phyloP scores from a whole-genome alignment of 2,797 vertebrate species.

The Labroides dimidiatus region DNA sequence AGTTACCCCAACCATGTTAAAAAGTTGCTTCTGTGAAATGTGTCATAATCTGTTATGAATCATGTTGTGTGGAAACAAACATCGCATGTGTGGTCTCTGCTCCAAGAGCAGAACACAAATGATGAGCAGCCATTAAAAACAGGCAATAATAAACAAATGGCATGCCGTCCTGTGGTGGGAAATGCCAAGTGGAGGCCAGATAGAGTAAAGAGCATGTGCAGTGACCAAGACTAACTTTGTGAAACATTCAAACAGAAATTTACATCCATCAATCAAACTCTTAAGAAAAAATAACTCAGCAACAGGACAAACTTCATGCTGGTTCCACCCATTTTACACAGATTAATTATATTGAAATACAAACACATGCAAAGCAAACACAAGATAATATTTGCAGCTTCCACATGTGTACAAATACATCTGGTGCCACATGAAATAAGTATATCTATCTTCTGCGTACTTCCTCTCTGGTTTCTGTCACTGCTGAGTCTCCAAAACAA shows the following conservation, averaged over 20 bases:
- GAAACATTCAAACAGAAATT: slow-evolving; percentile 16
- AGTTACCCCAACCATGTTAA: slow-evolving; percentile 25
- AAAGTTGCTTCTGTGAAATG: slow-evolving; percentile 41
- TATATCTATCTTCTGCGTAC: neutral
- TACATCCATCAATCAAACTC: slow-evolving; percentile 1
- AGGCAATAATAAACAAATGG: slow-evolving; percentile 8
- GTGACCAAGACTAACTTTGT: neutral
- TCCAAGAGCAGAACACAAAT: neutral
- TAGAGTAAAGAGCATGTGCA: neutral
- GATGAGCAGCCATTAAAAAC: slow-evolving; percentile 10
- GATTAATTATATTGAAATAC: neutral
- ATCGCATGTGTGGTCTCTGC: neutral
- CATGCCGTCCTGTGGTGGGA: neutral
- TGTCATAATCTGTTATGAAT: slow-evolving; percentile 41
- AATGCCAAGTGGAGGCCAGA: neutral
- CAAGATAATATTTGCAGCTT: neutral
- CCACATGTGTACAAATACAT: slow-evolving; percentile 1
- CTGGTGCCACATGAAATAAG: slow-evolving; percentile 12
- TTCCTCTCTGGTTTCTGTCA: slow-evolving; percentile 3
- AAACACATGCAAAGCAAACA: slow-evolving; percentile 16
- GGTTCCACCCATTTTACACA: slow-evolving; percentile 19
- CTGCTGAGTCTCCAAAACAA: neutral
- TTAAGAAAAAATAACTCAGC: neutral
- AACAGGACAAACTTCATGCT: neutral
- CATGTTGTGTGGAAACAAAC: slow-evolving; percentile 17